Conservation (phyloP, 1,140 invertebrate genomes). For the Oryzaephilus surinamensis region DNA sequence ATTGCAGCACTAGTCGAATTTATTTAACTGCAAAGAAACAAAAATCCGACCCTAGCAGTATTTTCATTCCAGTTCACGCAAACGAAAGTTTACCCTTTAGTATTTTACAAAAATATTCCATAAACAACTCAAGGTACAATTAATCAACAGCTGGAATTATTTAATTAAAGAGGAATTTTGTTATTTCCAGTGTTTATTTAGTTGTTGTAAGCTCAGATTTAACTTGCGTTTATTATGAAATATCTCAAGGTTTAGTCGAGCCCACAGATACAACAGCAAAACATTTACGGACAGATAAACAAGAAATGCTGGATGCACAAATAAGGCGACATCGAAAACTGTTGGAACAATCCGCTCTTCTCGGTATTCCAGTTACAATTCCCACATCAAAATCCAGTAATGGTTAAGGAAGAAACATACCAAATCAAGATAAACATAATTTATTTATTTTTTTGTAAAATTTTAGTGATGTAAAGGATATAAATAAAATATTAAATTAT, state of each 20-base stretch:
- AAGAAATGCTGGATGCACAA: conserved; percentile 18
- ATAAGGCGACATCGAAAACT: conserved; percentile 17
- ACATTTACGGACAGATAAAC: conserved; percentile 17
- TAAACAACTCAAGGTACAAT: background rate
- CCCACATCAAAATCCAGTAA: no score
- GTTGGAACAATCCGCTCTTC: conserved; percentile 21
- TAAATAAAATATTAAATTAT: conserved; percentile 15
- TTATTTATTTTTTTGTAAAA: conserved; percentile 9
- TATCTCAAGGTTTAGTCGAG: conserved; percentile 17
- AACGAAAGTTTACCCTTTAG: conserved; percentile 18
- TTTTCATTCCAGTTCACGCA: conserved; percentile 21
- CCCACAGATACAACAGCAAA: conserved; percentile 16
- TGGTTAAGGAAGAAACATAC: conserved; percentile 1
- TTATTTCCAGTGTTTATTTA: conserved; percentile 17
- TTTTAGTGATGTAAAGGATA: conserved; percentile 16
- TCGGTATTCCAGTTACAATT: conserved; percentile 1
- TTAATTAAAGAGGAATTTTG: background rate
- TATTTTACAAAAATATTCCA: conserved; percentile 18
- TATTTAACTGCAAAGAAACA: conserved; percentile 21
- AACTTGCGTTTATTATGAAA: conserved; percentile 28
- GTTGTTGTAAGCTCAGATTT: conserved; percentile 27
- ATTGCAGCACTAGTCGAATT: conserved; percentile 13
- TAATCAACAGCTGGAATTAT: background rate
- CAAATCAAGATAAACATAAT: conserved; percentile 11
- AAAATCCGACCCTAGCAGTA: conserved; percentile 6